A percentile compares a stretch with the other conserved stretches of the same genome.
These are phyloP conservation scores for Mya arenaria DNA, from an alignment of 1,140 invertebrate species.

Conservation along the genomic window DNA sequence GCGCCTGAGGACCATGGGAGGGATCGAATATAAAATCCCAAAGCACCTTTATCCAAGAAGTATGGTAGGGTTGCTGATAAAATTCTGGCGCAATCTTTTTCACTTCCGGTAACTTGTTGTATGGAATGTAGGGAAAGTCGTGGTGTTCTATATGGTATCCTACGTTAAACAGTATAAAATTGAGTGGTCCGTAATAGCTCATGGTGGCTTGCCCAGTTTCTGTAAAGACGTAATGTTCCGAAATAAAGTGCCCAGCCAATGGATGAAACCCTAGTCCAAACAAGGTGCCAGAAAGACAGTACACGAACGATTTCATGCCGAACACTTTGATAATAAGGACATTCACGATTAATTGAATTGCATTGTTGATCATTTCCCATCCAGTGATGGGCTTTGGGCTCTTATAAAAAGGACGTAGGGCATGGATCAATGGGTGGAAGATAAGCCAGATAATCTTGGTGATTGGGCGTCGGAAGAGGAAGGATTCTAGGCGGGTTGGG, in stretches of 20 bases:
- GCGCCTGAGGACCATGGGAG: constrained; percentile 75
- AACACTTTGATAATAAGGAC: constrained; percentile 89
- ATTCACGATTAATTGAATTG: constrained; percentile 94
- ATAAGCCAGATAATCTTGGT: constrained; percentile 78
- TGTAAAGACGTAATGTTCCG: constrained; percentile 99
- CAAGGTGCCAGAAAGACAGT: constrained; percentile 92
- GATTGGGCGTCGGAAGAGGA: constrained; percentile 76
- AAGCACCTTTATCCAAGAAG: constrained; percentile 90
- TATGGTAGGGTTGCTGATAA: constrained; percentile 96
- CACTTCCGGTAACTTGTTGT: constrained; percentile 75
- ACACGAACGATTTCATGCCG: constrained; percentile 90
- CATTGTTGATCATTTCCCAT: constrained; percentile 91
- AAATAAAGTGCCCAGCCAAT: constrained; percentile 98
- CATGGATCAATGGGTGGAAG: constrained; percentile 77
- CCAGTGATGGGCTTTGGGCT: constrained; percentile 90
- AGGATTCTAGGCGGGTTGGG: constrained; percentile 76
- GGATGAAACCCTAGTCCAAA: constrained; percentile 98
- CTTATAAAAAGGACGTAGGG: constrained; percentile 77
- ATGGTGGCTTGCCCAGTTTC: constrained; percentile 98
- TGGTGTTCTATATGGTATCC: constrained; percentile 86
- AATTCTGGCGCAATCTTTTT: constrained; percentile 96
- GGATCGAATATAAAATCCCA: constrained; percentile 79
- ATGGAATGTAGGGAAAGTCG: constrained; percentile 79
- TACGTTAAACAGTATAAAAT: constrained; percentile 98
- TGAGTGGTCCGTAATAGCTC: constrained; percentile 98